phyloP scores from a whole-genome alignment of 2,888 invertebrate genomes.

The Drosophila aldrichi region DNA sequence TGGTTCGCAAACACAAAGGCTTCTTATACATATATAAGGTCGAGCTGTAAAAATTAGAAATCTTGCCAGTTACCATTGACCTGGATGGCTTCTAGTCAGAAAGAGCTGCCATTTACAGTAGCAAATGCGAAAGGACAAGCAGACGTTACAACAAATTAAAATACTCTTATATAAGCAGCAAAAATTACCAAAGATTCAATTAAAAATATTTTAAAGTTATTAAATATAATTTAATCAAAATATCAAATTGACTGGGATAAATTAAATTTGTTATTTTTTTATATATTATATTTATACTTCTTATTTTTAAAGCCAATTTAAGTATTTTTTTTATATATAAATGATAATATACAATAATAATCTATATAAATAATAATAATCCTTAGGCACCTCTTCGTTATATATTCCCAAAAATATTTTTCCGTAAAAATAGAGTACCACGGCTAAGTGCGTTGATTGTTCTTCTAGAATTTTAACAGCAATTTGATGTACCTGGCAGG shows the following conservation, averaged over 20 bases:
- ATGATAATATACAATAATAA: no score
- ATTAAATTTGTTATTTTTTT: neutral
- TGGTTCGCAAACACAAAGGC: constrained; percentile 45
- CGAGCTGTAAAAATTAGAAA: constrained; percentile 12
- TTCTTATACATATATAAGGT: constrained; percentile 19
- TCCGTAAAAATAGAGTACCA: neutral
- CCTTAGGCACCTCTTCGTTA: neutral
- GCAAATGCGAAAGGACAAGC: neutral
- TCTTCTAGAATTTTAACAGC: constrained; percentile 44
- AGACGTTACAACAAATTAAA: neutral
- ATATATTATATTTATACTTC: no score
- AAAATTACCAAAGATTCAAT: no score
- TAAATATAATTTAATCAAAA: neutral
- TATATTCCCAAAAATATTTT: neutral
- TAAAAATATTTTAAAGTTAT: no score
- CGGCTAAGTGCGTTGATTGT: constrained; percentile 26
- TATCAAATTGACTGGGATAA: neutral
- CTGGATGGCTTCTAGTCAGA: constrained; percentile 16
- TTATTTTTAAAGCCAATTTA: neutral
- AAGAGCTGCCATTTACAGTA: constrained; percentile 45
- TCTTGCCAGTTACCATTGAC: constrained; percentile 27
- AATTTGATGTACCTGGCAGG: constrained; percentile 52
- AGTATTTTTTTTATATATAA: no score
- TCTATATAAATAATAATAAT: no score
- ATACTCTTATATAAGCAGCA: neutral